These are phyloP conservation scores for Dolichotis patagonum DNA, from an alignment of 2,113 vertebrate species.

Conservation along the genomic window DNA sequence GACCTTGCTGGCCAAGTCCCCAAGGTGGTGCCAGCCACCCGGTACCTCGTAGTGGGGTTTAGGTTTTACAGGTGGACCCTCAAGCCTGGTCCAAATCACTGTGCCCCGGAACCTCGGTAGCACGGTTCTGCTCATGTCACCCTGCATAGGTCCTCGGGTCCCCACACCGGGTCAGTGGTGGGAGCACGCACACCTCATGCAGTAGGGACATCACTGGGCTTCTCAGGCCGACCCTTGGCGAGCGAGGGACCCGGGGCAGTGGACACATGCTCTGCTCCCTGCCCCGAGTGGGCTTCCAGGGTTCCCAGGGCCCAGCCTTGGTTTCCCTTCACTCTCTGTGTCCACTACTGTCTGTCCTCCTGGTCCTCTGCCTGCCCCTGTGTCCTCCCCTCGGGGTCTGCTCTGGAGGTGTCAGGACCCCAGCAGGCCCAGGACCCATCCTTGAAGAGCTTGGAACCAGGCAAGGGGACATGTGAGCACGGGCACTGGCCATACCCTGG, in stretches of 20 bases:
- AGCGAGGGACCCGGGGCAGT: too few relatives aligned
- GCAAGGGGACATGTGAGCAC: background rate
- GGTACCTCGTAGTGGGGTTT: background rate
- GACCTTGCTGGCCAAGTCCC: background rate
- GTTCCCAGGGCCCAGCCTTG: background rate
- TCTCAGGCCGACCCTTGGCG: background rate
- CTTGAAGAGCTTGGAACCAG: background rate
- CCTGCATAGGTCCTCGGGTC: background rate
- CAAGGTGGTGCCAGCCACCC: background rate
- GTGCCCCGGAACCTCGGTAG: background rate
- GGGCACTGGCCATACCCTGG: rapidly evolving
- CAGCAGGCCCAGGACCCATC: background rate
- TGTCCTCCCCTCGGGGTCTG: background rate
- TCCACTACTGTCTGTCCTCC: background rate
- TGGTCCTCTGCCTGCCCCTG: background rate
- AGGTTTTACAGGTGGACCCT: too few relatives aligned
- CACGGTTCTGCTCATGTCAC: too few relatives aligned
- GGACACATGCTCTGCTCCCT: background rate
- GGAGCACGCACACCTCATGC: background rate
- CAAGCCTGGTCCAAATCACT: background rate
- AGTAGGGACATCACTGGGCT: background rate
- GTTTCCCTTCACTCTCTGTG: background rate
- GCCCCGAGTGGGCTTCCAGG: background rate
- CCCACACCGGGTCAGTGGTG: background rate
- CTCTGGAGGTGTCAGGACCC: background rate